Conservation (phyloP, 2,888 invertebrate genomes). For the Rotaria magnacalcarata region DNA sequence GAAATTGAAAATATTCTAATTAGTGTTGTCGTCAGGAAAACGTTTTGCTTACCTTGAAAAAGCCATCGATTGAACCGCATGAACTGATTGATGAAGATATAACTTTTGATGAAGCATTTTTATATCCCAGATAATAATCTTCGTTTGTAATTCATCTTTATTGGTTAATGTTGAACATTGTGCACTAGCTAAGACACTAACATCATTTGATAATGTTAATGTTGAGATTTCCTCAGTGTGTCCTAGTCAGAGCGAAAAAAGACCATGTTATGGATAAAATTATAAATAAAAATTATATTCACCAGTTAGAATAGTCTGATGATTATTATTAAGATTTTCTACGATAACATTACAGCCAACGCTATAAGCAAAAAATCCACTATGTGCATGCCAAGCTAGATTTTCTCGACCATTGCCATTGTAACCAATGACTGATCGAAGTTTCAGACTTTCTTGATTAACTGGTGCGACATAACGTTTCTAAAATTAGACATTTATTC, state of each 20-base stretch:
- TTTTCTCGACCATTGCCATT: constrained; percentile 58
- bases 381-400: constrained; percentile 58
- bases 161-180: not conserved
- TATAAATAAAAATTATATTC: not conserved
- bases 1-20: no score
- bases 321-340: constrained; percentile 55
- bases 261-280: not conserved
- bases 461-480: constrained; percentile 57
- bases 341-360: constrained; percentile 56
- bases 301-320: constrained; percentile 54
- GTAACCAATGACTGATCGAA: constrained; percentile 56
- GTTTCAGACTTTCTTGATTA: constrained; percentile 55
- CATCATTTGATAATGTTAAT: constrained; percentile 43
- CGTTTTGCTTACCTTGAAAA: not conserved
- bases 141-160: constrained; percentile 27
- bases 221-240: constrained; percentile 44
- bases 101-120: not conserved
- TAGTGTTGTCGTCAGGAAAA: no score
- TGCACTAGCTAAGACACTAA: constrained; percentile 42
- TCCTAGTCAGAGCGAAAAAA: constrained; percentile 36
- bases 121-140: constrained; percentile 36
- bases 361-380: constrained; percentile 57
- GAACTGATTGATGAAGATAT: constrained; percentile 24
- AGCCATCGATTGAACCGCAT: not conserved
- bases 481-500: constrained; percentile 47